Evolutionary conservation across 1,140 invertebrate genomes (phyloP).

Genomic region (Ceratoteleas bidentatus): DNA sequence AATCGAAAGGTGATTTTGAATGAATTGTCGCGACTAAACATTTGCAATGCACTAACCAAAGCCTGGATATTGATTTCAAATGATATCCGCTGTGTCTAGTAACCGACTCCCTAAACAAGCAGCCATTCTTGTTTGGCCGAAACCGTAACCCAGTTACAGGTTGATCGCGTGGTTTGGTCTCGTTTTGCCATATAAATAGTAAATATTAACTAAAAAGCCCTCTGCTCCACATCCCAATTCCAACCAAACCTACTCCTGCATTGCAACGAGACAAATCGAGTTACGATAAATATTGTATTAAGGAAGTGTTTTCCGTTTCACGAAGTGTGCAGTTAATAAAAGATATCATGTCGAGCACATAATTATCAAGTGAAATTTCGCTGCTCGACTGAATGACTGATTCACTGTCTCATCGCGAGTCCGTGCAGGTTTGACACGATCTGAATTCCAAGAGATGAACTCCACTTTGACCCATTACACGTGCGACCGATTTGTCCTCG

Average conservation of each 20-base stretch:
- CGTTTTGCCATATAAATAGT: neutral
- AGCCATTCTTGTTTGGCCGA: slow-evolving; percentile 63
- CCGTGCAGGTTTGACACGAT: slow-evolving; percentile 69
- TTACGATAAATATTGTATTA: too few relatives aligned
- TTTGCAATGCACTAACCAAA: slow-evolving; percentile 15
- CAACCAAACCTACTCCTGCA: too few relatives aligned
- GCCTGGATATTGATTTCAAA: slow-evolving; percentile 59
- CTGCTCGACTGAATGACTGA: slow-evolving; percentile 48
- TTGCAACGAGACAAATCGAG: too few relatives aligned
- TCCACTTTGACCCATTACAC: slow-evolving; percentile 61
- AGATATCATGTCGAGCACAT: slow-evolving; percentile 19
- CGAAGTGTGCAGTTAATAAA: too few relatives aligned
- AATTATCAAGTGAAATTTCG: slow-evolving; percentile 50
- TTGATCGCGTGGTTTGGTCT: slow-evolving; percentile 1
- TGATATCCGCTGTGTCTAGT: slow-evolving; percentile 48
- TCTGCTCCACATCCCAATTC: neutral
- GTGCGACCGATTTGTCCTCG: slow-evolving; percentile 58
- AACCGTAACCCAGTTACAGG: slow-evolving; percentile 64
- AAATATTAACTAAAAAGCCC: neutral
- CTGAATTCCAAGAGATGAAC: slow-evolving; percentile 67
- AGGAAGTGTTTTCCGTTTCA: too few relatives aligned
- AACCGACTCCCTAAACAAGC: slow-evolving; percentile 63
- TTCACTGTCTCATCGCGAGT: slow-evolving; percentile 56
- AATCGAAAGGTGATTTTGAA: neutral
- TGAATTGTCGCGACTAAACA: neutral